Evolutionary conservation across 2,113 vertebrate species (phyloP).

Genomic region (Megaceryle maxima): DNA sequence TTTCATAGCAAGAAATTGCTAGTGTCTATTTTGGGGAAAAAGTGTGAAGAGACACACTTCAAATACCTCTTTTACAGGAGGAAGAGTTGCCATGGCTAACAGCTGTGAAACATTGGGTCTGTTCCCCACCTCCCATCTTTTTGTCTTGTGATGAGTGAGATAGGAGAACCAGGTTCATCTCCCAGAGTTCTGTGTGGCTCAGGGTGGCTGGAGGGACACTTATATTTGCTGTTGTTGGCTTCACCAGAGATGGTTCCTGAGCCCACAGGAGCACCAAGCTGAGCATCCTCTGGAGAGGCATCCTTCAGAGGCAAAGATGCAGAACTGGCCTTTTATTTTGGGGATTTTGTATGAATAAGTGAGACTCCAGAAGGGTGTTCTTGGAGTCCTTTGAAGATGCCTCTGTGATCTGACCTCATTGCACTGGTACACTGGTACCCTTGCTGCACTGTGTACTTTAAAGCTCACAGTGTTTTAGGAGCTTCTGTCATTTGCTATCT

Average conservation of each 20-base stretch:
- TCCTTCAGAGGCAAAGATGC: background rate
- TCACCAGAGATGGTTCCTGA: background rate
- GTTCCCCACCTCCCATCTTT: background rate
- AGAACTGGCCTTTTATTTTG: background rate
- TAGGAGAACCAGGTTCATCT: background rate
- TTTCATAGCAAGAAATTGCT: background rate
- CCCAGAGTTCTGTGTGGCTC: background rate
- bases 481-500: background rate
- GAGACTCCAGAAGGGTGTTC: background rate
- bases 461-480: background rate
- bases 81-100: background rate
- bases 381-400: background rate
- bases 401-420: background rate
- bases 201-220: background rate
- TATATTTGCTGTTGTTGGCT: background rate
- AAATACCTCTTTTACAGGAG: background rate
- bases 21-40: background rate
- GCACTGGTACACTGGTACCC: background rate
- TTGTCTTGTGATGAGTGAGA: background rate
- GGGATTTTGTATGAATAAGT: background rate
- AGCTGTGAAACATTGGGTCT: background rate
- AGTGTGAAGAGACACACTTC: background rate
- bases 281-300: background rate
- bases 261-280: background rate
- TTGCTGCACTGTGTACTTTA: background rate